phyloP scores from a whole-genome alignment of 1,140 invertebrate species.

The Metaphire vulgaris region DNA sequence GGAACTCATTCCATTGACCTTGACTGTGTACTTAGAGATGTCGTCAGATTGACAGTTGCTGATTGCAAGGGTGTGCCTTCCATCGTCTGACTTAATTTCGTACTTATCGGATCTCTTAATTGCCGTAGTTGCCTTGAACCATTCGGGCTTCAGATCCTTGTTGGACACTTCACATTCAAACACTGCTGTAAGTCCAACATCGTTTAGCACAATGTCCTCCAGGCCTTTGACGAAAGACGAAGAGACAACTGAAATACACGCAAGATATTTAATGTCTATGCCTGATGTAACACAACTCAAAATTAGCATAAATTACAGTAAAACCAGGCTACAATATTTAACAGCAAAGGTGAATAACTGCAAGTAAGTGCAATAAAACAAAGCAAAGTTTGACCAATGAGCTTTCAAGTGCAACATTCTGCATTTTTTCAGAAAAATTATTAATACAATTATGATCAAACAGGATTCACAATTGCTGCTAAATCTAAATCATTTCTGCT shows the following conservation, averaged over 20 bases:
- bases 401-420: too few species aligned
- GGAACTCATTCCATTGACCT: conserved; percentile 58
- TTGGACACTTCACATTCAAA: conserved; percentile 56
- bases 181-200: conserved; percentile 23
- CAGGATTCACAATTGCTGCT: too few species aligned
- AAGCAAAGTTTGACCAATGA: too few species aligned
- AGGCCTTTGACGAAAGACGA: conserved; percentile 18
- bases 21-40: conserved; percentile 67
- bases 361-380: too few species aligned
- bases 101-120: conserved; percentile 19
- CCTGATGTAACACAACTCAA: too few species aligned
- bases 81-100: conserved; percentile 21
- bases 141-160: conserved; percentile 68
- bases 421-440: too few species aligned
- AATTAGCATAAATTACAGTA: too few species aligned
- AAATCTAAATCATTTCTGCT: too few species aligned
- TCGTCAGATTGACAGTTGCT: conserved; percentile 61
- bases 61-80: conserved; percentile 58
- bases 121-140: conserved; percentile 69
- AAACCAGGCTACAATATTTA: too few species aligned
- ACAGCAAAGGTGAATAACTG: too few species aligned
- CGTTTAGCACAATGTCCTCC: conserved; percentile 23
- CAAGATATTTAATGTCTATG: too few species aligned
- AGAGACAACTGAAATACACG: conserved; percentile 18
- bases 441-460: too few species aligned